These are phyloP conservation scores for Channa striata DNA, from an alignment of 2,797 vertebrate species.

Conservation along the genomic window DNA sequence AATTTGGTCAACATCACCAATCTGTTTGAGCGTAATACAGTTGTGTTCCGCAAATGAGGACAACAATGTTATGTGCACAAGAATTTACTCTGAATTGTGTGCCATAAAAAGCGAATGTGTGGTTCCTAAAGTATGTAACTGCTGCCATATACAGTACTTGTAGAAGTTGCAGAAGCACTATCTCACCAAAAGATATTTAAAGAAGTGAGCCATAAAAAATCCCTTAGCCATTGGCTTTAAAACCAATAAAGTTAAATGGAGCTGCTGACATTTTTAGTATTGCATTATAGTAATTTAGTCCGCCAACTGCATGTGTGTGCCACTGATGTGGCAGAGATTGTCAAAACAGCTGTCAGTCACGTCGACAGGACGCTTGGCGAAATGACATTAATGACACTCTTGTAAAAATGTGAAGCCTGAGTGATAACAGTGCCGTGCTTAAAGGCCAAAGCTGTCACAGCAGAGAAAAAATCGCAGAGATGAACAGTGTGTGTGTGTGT, in stretches of 20 bases:
- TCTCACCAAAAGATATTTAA: conserved; percentile 67
- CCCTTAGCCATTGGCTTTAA: conserved; percentile 65
- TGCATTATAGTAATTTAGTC: conserved; percentile 65
- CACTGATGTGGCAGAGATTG: conserved; percentile 35
- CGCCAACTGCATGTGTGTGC: conserved; percentile 30
- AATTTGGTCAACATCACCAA: conserved; percentile 43
- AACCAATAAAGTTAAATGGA: conserved; percentile 76
- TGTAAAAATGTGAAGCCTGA: conserved; percentile 64
- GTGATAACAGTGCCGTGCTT: conserved; percentile 56
- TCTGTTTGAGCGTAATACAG: conserved; percentile 45
- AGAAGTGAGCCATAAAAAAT: conserved; percentile 70
- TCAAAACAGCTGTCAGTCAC: conserved; percentile 75
- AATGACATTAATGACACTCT: conserved; percentile 60
- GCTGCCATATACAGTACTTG: conserved; percentile 45
- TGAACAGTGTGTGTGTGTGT: background rate
- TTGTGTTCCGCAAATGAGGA: conserved; percentile 46
- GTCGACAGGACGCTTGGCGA: conserved; percentile 40
- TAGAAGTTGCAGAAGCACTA: conserved; percentile 64
- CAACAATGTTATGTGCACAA: conserved; percentile 57
- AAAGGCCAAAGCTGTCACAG: conserved; percentile 81
- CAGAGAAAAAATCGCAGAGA: conserved; percentile 19
- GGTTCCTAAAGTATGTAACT: conserved; percentile 39
- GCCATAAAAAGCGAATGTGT: conserved; percentile 49
- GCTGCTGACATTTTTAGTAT: conserved; percentile 73
- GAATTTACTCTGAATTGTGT: conserved; percentile 62